Base-by-base conservation (phyloP, 2,797 vertebrate genomes). In the Coregonus sp. region DNA sequence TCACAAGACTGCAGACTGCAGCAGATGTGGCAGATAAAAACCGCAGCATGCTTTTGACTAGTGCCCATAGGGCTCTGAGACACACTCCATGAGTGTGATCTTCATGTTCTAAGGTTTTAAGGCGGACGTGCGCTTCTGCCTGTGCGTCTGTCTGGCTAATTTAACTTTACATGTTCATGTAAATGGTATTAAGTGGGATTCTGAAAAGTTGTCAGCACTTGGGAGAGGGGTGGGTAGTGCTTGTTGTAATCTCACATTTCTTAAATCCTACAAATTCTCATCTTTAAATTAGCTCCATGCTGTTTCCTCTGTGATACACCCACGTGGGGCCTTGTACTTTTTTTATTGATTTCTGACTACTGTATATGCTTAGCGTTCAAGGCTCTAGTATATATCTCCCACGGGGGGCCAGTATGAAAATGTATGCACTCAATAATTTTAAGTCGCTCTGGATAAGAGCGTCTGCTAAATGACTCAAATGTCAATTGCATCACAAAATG, bases 241-340 rank as follows among this genome's bases (percentile, higher is more conserved):
- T 86, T 80, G 75, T 51, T 61, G 78, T 92, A 92, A 93, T 92
- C 91, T 86, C 69, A 90, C 84, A 86, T 90, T 91, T 93, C 86
- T 89, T 88, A 90, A 92, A 92, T 92, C 90, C 90, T 80, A 75
- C 84, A 83, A 79, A 88, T 91, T 90, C 85, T 83, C 81, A 82
- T 77, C 75, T 76, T 87, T 73, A 82, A 88, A 91, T 85, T 68
- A 90, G 81, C 84, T 82, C 77, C 77, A 79, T 56, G 82, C 74
- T 77, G 74, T 70, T 86, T 84, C 73, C 69, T 74, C 66, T 50
- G 40, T 15, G 29, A 75, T 72, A 78, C 4, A 72, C 33, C 70
- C 78, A 29, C 47, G 15, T 33, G 50, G 50, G 50, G 15, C 20
- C 70, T 72, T 31, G 70, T 51, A 52, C 12, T 14, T 12, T 20